A percentile compares a stretch with the other conserved stretches of the same genome.
Conservation (phyloP, 2,113 vertebrate genomes). For the Formicarius rufipectus region DNA sequence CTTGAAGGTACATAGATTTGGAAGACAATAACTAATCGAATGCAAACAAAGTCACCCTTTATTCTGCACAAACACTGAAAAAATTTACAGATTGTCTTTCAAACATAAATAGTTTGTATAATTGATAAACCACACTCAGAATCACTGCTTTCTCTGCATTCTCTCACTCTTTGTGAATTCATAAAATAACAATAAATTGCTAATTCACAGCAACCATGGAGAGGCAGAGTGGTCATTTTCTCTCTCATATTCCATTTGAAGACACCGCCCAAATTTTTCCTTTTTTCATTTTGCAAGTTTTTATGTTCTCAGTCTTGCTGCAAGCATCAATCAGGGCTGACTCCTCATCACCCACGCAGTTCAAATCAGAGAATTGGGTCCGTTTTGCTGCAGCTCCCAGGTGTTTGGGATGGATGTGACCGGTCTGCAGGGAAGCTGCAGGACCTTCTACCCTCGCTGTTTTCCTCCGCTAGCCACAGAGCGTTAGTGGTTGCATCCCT, state of each 20-base stretch:
- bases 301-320: rapidly evolving
- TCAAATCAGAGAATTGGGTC: background rate
- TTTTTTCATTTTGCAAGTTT: background rate
- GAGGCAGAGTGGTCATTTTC: background rate
- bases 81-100: background rate
- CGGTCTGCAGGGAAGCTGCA: background rate
- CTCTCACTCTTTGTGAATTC: background rate
- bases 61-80: background rate
- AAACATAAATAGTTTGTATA: background rate
- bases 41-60: background rate
- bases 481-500: background rate
- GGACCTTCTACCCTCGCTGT: background rate
- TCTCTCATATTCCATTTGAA: background rate
- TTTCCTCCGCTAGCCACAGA: background rate
- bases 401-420: background rate
- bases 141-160: background rate
- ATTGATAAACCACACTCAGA: background rate
- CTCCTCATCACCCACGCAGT: background rate
- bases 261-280: too few species aligned
- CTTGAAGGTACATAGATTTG: background rate
- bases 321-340: background rate
- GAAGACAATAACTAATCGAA: background rate
- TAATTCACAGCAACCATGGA: background rate
- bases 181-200: background rate
- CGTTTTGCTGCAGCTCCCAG: background rate